Evolutionary conservation across 1,140 invertebrate genomes (phyloP).

Genomic region (Ceratosolen fusciceps): DNA sequence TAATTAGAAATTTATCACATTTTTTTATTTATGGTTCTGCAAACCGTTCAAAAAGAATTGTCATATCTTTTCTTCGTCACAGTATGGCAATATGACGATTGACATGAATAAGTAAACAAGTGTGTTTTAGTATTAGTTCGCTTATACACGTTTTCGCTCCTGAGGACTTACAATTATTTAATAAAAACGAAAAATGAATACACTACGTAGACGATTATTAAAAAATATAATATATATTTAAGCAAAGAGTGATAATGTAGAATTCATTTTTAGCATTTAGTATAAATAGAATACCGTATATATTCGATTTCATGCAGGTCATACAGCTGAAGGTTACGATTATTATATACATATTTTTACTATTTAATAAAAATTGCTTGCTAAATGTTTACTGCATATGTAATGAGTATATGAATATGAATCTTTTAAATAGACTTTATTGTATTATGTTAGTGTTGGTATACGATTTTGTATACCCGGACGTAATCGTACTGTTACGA

Average conservation of each 20-base stretch:
- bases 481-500: background rate
- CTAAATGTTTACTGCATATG: background rate
- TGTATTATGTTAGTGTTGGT: background rate
- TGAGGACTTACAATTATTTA: background rate
- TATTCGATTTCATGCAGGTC: too few relatives aligned
- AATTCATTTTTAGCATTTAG: background rate
- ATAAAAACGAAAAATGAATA: background rate
- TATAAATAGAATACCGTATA: too few relatives aligned
- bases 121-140: background rate
- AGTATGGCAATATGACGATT: background rate
- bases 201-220: too few relatives aligned
- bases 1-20: background rate
- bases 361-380: background rate
- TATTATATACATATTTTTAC: background rate
- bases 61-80: too few relatives aligned
- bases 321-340: too few relatives aligned
- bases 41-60: background rate
- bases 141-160: background rate
- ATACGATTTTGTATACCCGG: background rate
- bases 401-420: background rate
- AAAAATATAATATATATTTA: too few relatives aligned
- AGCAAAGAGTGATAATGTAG: background rate
- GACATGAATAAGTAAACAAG: background rate
- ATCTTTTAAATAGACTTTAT: too few relatives aligned
- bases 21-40: background rate